Percentiles rank a stretch among this genome's conserved stretches.
Evolutionary conservation across 1,140 invertebrate genomes (phyloP).

Genomic region (Drosophila trapezifrons): DNA sequence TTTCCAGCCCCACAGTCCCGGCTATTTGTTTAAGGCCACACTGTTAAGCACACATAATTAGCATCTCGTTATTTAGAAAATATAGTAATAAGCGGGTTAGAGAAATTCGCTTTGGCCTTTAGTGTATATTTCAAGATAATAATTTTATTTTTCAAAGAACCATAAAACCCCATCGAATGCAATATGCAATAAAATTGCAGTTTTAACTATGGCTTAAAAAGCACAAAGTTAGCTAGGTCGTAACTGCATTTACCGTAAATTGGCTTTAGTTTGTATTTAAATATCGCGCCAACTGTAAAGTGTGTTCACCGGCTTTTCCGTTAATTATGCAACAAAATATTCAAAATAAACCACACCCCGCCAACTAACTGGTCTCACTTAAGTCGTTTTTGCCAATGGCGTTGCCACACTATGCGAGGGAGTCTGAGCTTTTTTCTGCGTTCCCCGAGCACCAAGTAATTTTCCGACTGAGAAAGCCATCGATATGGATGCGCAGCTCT

Average conservation of each 20-base stretch:
- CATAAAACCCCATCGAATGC: no score
- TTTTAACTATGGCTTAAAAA: no score
- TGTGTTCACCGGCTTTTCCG: neutral
- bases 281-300: neutral
- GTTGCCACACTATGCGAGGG: neutral
- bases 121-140: no score
- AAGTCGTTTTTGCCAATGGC: neutral
- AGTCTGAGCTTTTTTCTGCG: neutral
- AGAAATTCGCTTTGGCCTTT: no score
- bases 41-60: neutral
- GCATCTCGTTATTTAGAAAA: no score
- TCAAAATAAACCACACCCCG: no score
- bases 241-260: neutral
- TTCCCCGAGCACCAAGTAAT: neutral
- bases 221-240: no score
- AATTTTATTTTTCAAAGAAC: no score
- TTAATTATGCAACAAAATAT: neutral
- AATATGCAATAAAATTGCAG: no score
- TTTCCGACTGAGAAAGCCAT: no score
- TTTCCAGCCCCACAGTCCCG: neutral
- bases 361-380: neutral
- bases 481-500: no score
- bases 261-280: neutral
- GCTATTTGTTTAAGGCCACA: neutral
- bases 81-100: no score